Conservation (phyloP, 2,797 vertebrate species). For the Odontamblyopus lacepedii region DNA sequence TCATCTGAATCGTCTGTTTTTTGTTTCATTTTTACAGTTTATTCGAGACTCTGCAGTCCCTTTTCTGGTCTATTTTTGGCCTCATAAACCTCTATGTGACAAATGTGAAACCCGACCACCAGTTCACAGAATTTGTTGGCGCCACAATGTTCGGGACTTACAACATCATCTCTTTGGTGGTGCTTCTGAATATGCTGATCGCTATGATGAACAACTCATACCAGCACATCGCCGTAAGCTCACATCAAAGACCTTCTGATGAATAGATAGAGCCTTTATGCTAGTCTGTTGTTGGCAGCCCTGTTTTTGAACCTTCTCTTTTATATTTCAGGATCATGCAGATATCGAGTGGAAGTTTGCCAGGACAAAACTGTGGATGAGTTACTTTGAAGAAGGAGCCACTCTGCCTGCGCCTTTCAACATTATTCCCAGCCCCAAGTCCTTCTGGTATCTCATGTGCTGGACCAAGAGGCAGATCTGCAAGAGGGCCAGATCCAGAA, state of each 20-base stretch:
- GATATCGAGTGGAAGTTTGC: conserved; percentile 99
- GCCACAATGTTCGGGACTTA: conserved; percentile 99
- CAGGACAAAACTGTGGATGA: conserved; percentile 99
- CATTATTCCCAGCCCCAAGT: conserved; percentile 95
- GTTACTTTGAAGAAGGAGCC: conserved; percentile 98
- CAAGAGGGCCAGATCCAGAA: conserved; percentile 84
- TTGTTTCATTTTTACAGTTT: conserved; percentile 75
- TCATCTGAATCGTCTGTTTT: background rate
- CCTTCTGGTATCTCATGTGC: conserved; percentile 89
- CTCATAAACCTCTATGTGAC: conserved; percentile 96
- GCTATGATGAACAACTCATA: conserved; percentile 99
- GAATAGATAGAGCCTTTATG: background rate
- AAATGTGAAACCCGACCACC: conserved; percentile 90
- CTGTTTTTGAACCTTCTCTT: conserved; percentile 2
- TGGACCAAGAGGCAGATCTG: conserved; percentile 91
- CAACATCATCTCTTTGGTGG: conserved; percentile 96
- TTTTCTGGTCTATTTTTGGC: conserved; percentile 99
- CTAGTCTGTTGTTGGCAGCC: background rate
- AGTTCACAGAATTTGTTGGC: conserved; percentile 97
- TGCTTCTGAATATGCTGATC: conserved; percentile 98
- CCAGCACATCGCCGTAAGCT: conserved; percentile 94
- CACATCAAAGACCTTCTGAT: background rate
- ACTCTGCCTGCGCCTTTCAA: conserved; percentile 96
- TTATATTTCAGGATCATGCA: conserved; percentile 87
- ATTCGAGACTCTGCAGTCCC: conserved; percentile 96